Conservation (phyloP, 2,797 vertebrate species). For the Valencia hispanica region DNA sequence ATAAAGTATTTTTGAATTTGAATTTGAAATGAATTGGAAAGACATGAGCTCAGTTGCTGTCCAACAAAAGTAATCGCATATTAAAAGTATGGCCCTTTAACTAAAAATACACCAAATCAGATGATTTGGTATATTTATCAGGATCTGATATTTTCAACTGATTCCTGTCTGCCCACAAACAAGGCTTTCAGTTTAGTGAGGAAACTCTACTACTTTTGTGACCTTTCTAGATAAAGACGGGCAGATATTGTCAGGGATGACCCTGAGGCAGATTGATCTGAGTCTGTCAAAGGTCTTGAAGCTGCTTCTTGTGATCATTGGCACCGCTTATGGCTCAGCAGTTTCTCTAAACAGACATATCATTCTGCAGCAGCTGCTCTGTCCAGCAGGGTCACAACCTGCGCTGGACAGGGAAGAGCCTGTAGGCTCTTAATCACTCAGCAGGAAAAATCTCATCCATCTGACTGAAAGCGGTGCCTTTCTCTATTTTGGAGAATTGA, state of each 20-base stretch:
- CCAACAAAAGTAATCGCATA: neutral
- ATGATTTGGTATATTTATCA: neutral
- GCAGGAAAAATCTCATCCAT: conserved; percentile 22
- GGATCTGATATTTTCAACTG: conserved; percentile 4
- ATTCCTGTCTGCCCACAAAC: neutral
- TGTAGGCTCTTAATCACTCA: conserved; percentile 40
- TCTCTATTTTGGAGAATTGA: neutral
- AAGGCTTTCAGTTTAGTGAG: conserved; percentile 4
- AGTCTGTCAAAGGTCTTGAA: conserved; percentile 65
- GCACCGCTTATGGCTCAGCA: conserved; percentile 50
- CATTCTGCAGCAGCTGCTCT: conserved; percentile 53
- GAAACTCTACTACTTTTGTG: conserved; percentile 31
- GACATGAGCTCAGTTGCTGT: neutral
- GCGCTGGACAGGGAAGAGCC: conserved; percentile 46
- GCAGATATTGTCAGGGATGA: conserved; percentile 23
- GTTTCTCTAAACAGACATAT: conserved; percentile 61
- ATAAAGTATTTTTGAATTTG: no score
- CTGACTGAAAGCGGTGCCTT: conserved; percentile 9
- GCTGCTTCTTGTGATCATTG: conserved; percentile 39
- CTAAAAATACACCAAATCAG: neutral
- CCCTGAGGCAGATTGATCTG: conserved; percentile 57
- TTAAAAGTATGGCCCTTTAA: neutral
- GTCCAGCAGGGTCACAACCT: conserved; percentile 65
- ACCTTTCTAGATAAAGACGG: conserved; percentile 45
- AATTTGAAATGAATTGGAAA: no score